Evolutionary conservation across 2,888 invertebrate genomes (phyloP).

Genomic region (Drosophila kokeensis): DNA sequence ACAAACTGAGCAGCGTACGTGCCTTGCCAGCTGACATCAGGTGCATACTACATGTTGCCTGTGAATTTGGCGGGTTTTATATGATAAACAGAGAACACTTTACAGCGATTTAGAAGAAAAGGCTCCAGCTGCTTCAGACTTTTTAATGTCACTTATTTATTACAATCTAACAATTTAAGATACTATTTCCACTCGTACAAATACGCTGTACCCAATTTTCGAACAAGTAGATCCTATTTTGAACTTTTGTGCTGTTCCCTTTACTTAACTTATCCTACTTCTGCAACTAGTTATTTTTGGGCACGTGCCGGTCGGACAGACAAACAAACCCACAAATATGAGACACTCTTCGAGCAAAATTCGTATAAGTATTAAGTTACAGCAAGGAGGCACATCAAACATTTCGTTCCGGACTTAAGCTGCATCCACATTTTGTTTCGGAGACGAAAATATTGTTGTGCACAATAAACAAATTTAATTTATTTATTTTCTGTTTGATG

Average conservation of each 20-base stretch:
- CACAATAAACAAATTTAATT: not conserved
- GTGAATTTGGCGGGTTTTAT: not conserved
- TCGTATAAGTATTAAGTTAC: not conserved
- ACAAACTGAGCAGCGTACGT: conserved; percentile 12
- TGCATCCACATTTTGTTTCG: not conserved
- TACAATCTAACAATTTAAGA: not conserved
- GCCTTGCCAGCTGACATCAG: conserved; percentile 21
- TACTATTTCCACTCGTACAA: not conserved
- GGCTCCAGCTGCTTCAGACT: not conserved
- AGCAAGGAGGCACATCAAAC: not conserved
- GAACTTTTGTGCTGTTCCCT: not conserved
- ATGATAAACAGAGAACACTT: not conserved
- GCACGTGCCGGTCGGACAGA: not conserved
- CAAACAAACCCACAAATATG: conserved; percentile 8
- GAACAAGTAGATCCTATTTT: not conserved
- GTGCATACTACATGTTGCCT: conserved; percentile 21
- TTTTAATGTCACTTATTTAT: not conserved
- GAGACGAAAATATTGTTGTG: not conserved
- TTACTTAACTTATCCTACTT: not conserved
- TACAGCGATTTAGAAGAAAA: not conserved
- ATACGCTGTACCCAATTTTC: not conserved
- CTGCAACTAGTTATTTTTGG: conserved; percentile 7
- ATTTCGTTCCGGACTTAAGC: not conserved
- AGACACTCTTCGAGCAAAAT: not conserved
- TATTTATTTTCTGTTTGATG: not conserved